Base-by-base conservation (phyloP, 2,113 vertebrate species). In the Ptilonorhynchus violaceus region DNA sequence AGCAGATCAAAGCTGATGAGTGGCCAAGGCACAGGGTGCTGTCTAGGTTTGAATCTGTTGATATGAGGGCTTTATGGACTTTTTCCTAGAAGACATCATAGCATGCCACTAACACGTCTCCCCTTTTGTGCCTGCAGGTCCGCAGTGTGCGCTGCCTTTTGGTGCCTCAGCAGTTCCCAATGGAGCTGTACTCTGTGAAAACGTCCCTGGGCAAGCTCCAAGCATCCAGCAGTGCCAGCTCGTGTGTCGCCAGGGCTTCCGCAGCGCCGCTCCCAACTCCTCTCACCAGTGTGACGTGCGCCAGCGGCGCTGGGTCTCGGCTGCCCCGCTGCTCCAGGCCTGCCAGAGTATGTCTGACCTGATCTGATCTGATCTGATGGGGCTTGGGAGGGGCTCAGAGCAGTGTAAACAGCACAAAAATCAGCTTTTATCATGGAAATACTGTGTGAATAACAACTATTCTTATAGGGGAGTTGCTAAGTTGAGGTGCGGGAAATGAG, bases 291-390 rank as follows among this genome's bases (percentile, higher is more conserved):
- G 99, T 23, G 97, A 98, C 9, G 30, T 52, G 1, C 81, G 33
- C 27, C 97, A 64, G 52, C 93, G 1, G 4, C 96, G 6, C 24
- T 99, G 99, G 99, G 46, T 92, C 14, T 78, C 85, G 1, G 85
- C 96, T 42, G 56, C 77, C 10, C 98, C 98, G 0, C 97, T 98
- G 67, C 64, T 96, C 9, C 96, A 97, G 37, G 93, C 98, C 92
- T 99, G 99, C 91, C 99, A 99, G 95, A 98, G 99, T 99, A 98
- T 64, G 97, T 97, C 69, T 20, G 46, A 1, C 11, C n/a, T 20
- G 42, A 30, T 11, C 33, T 44, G 20, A 1, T 9, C 11, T 25
- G 44, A 16, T 10, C 42, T 37, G 13, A 5, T 3, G 3, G 13
- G 50, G 56, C 42, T 11, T 68, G 78, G 77, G 86, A 11, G 72